Percentiles rank a stretch among this genome's conserved stretches.
phyloP scores from a whole-genome alignment of 2,113 vertebrate species.

The Scatophagus argus region DNA sequence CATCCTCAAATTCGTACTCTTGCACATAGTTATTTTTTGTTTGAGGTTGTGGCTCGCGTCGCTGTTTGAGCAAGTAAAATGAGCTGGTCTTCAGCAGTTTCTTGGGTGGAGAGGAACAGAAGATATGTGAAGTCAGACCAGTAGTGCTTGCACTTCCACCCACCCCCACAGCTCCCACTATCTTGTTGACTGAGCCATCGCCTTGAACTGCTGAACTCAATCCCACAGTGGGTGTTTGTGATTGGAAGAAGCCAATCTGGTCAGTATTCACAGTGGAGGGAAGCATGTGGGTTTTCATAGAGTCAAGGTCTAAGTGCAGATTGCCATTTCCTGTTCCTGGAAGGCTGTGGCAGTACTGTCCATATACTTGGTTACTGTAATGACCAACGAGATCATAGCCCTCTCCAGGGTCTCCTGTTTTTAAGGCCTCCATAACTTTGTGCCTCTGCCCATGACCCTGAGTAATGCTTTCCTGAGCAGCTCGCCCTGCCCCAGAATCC shows the following conservation, averaged over 20 bases:
- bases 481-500: constrained; percentile 72
- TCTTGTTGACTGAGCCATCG: constrained; percentile 76
- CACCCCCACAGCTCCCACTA: constrained; percentile 68
- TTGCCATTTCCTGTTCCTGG: constrained; percentile 75
- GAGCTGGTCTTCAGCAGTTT: constrained; percentile 93
- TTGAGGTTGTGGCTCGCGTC: constrained; percentile 83
- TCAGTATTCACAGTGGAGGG: constrained; percentile 94
- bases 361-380: constrained; percentile 84
- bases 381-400: constrained; percentile 85
- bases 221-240: constrained; percentile 76
- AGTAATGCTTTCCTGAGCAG: constrained; percentile 73
- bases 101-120: constrained; percentile 92
- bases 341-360: constrained; percentile 79
- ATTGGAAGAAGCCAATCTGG: constrained; percentile 92
- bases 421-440: constrained; percentile 76
- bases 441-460: constrained; percentile 70
- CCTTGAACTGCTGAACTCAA: constrained; percentile 64
- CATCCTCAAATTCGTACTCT: constrained; percentile 93
- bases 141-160: constrained; percentile 51
- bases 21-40: constrained; percentile 90
- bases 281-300: constrained; percentile 87
- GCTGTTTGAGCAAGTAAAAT: constrained; percentile 90
- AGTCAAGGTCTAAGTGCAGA: constrained; percentile 85
- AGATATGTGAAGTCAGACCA: constrained; percentile 87
- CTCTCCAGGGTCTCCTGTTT: constrained; percentile 69